phyloP scores from a whole-genome alignment of 2,888 invertebrate species.

The Ochlodes sylvanus region DNA sequence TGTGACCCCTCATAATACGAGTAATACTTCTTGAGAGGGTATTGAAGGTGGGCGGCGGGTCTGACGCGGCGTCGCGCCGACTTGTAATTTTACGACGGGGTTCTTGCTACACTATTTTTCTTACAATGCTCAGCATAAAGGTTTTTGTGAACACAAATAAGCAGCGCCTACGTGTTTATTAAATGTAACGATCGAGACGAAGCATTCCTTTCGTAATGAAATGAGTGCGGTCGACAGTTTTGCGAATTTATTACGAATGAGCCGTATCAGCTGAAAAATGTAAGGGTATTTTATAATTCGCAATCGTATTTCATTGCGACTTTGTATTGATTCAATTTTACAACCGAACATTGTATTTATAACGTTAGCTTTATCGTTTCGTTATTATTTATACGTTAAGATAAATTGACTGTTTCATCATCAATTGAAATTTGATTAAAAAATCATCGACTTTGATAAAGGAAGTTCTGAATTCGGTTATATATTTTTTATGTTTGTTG shows the following conservation, averaged over 20 bases:
- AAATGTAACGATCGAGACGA: slow-evolving; percentile 17
- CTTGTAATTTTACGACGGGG: slow-evolving; percentile 73
- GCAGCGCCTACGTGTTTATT: slow-evolving; percentile 29
- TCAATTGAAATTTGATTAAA: no score
- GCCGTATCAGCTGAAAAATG: slow-evolving; percentile 8
- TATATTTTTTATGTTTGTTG: no score
- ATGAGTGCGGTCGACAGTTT: slow-evolving; percentile 18
- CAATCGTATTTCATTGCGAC: neutral
- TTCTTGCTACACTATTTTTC: slow-evolving; percentile 48
- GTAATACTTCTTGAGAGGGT: slow-evolving; percentile 83
- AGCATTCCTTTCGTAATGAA: slow-evolving; percentile 26
- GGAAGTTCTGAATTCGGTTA: no score
- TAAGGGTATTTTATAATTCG: slow-evolving; percentile 3
- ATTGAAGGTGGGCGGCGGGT: slow-evolving; percentile 64
- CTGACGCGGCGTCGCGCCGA: slow-evolving; percentile 54
- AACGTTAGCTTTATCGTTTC: no score
- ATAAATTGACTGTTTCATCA: no score
- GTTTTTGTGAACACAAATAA: slow-evolving; percentile 32
- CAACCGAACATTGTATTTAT: no score
- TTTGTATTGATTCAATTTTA: no score
- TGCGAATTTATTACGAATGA: slow-evolving; percentile 14
- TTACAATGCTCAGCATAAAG: slow-evolving; percentile 45
- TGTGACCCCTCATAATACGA: slow-evolving; percentile 83
- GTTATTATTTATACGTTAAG: no score
- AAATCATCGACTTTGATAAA: no score